A percentile compares a stretch with the other conserved stretches of the same genome.
Conservation (phyloP, 2,888 invertebrate species). For the Cephus spinipes region DNA sequence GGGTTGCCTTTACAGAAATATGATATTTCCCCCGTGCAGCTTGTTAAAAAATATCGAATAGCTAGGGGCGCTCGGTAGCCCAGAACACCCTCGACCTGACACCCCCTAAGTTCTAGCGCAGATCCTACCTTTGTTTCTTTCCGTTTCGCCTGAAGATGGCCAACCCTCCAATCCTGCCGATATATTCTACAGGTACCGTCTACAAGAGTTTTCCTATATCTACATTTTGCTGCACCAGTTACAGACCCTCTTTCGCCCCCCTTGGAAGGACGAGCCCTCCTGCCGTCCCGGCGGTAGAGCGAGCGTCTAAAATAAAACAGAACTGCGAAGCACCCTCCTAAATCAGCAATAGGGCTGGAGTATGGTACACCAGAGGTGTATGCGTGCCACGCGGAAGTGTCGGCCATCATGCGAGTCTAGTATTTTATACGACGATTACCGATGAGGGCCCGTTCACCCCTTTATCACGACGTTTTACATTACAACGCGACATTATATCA, state of each 20-base stretch:
- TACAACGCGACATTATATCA: conserved; percentile 34
- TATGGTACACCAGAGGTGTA: conserved; percentile 29
- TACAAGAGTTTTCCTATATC: too few relatives aligned
- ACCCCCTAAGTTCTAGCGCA: not conserved
- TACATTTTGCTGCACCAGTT: too few relatives aligned
- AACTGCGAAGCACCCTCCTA: conserved; percentile 39
- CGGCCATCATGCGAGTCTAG: conserved; percentile 39
- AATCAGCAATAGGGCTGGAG: conserved; percentile 28
- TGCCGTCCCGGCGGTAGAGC: conserved; percentile 17
- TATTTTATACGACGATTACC: conserved; percentile 38
- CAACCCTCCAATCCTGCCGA: too few relatives aligned
- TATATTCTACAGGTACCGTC: too few relatives aligned
- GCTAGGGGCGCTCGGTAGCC: conserved; percentile 14
- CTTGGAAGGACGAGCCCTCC: too few relatives aligned
- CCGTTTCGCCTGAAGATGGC: too few relatives aligned
- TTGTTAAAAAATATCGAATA: conserved; percentile 58
- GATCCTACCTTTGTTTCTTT: not conserved
- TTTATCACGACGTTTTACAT: conserved; percentile 42
- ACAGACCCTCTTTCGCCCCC: too few relatives aligned
- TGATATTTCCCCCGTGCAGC: conserved; percentile 50
- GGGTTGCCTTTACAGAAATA: conserved; percentile 54
- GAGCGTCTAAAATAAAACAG: conserved; percentile 32
- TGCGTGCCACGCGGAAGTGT: conserved; percentile 45
- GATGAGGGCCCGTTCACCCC: conserved; percentile 28
- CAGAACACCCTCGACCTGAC: not conserved